Percentiles rank a stretch among this genome's conserved stretches.
Conservation (phyloP, 2,113 vertebrate genomes). For the Callipepla squamata region DNA sequence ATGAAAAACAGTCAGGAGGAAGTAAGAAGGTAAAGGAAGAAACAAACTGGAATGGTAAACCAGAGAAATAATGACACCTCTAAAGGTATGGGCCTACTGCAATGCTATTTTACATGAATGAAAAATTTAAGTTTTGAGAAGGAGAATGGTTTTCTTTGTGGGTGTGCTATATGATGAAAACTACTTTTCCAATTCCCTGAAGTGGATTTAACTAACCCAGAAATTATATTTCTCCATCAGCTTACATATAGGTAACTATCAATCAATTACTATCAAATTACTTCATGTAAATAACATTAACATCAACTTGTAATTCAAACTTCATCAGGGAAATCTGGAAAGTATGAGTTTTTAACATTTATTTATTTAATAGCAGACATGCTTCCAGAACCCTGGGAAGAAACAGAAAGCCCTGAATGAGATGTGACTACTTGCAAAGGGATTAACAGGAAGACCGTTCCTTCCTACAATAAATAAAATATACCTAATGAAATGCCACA, state of each 20-base stretch:
- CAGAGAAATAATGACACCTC: not conserved
- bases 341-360: not conserved
- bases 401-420: not conserved
- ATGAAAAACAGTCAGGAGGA: not conserved
- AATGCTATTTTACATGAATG: not conserved
- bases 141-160: not conserved
- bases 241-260: not conserved
- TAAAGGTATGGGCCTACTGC: not conserved
- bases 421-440: not conserved
- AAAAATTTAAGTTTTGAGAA: not conserved
- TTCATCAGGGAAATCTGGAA: not conserved
- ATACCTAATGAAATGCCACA: not conserved
- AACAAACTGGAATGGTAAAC: not conserved
- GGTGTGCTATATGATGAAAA: accelerated
- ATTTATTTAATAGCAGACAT: not conserved
- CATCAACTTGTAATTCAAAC: not conserved
- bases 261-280: not conserved
- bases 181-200: not conserved
- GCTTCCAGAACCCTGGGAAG: not conserved
- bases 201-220: not conserved
- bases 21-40: not conserved
- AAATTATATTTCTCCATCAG: not conserved
- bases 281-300: not conserved
- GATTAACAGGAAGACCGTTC: accelerated
- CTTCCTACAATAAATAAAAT: not conserved